Base-by-base conservation (phyloP, 2,888 invertebrate species). In the Tortricodes alternella region DNA sequence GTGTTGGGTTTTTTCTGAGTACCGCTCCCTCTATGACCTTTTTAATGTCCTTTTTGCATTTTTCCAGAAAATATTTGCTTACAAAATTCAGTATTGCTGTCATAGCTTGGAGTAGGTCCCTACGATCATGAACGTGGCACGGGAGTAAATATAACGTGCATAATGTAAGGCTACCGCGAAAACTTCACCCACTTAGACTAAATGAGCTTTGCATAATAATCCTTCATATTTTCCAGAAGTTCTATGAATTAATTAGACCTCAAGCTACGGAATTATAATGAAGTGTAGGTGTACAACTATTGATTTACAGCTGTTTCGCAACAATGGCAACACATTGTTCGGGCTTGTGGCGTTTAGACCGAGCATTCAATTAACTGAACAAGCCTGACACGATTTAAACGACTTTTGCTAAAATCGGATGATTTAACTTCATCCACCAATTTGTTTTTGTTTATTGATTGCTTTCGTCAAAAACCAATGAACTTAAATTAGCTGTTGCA, bases 191-290 rank as follows among this genome's bases (percentile, higher is more conserved):
- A 52, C 46, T 52, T 52, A 57, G 46, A 46, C 46, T 24, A 32
- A 57, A 57, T 52, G 46, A 57, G 52, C 52, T 57, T 52, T 57
- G 57, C 57, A 57, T 57, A 57, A 52, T 57, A 52, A 57, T 46
- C 34, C 32, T 46, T 57, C 46, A 52, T 46, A 57, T 24, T 46
- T 57, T 57, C 46, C 38, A 41, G 46, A 52, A 57, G 46, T 50
- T 27, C 19, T 37, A 52, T 57, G 57, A 57, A 57, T 57, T 57
- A 52, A 57, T 57, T 23, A 57, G 52, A 29, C 19, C 27, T 34
- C 21, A 19, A 38, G 23, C 23, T 37, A 16, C 49, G 21, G 56
- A 50, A 38, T 56, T 39, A 41, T 37, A 39, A 50, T 52, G 38
- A 57, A 52, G 46, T 43, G 46, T 23, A 44, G 3, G n/a, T 21